phyloP scores from a whole-genome alignment of 2,113 vertebrate species.

The Ia io region DNA sequence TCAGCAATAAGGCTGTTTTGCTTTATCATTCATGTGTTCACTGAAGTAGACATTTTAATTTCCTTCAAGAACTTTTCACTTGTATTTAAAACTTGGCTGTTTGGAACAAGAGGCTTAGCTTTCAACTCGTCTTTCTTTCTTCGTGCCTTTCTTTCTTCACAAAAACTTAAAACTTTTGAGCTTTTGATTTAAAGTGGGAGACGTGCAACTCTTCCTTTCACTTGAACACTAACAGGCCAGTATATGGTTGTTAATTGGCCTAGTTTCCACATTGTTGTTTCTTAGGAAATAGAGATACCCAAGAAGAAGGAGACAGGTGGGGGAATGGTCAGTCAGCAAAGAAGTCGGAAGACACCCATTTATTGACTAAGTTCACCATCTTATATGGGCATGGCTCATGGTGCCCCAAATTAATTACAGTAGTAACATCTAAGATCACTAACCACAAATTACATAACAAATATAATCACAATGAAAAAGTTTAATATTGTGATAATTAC shows the following conservation, averaged over 20 bases:
- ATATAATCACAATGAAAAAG: neutral
- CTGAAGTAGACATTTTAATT: neutral
- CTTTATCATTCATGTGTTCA: neutral
- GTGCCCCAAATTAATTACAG: neutral
- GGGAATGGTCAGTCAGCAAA: neutral
- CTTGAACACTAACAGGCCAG: neutral
- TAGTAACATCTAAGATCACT: neutral
- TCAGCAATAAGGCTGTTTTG: neutral
- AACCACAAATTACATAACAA: neutral
- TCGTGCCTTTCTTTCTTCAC: neutral
- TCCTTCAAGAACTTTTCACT: neutral
- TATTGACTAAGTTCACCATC: neutral
- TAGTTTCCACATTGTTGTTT: neutral
- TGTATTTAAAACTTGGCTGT: neutral
- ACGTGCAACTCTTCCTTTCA: neutral
- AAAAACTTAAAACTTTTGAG: neutral
- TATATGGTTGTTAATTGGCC: neutral
- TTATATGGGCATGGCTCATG: neutral
- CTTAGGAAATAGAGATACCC: neutral
- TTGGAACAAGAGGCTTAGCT: neutral
- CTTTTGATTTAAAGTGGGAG: neutral
- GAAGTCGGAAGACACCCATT: neutral
- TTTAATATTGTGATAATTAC: neutral
- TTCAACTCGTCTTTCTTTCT: neutral
- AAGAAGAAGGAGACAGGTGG: neutral